Evolutionary conservation across 2,888 invertebrate genomes (phyloP).

Genomic region (Drosophila macrothrix): DNA sequence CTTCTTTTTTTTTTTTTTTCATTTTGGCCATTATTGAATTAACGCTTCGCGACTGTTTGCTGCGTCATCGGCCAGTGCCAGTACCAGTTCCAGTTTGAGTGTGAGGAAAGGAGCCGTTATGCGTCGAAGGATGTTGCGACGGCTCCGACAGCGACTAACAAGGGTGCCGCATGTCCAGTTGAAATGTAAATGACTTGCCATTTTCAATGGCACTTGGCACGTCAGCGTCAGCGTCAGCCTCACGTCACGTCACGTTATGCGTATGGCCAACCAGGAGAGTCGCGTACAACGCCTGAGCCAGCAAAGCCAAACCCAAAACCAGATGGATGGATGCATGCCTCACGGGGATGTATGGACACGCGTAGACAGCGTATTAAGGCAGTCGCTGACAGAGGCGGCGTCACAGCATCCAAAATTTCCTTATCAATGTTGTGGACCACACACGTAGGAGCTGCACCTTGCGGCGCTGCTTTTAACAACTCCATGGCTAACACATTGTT

Average conservation of each 20-base stretch:
- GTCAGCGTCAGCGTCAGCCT: slow-evolving; percentile 35
- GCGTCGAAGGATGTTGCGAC: slow-evolving; percentile 76
- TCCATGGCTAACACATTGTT: slow-evolving; percentile 73
- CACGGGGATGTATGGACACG: slow-evolving; percentile 26
- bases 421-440: slow-evolving; percentile 71
- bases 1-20: slow-evolving; percentile 26
- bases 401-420: slow-evolving; percentile 58
- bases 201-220: slow-evolving; percentile 78
- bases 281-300: slow-evolving; percentile 1
- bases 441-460: slow-evolving; percentile 64
- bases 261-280: slow-evolving; percentile 62
- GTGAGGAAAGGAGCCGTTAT: slow-evolving; percentile 62
- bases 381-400: slow-evolving; percentile 8
- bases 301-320: slow-evolving; percentile 15
- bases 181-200: slow-evolving; percentile 80
- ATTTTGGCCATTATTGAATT: slow-evolving; percentile 77
- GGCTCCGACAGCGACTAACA: slow-evolving; percentile 69
- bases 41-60: slow-evolving; percentile 64
- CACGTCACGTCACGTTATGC: slow-evolving; percentile 72
- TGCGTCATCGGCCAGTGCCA: slow-evolving; percentile 59
- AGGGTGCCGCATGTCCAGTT: slow-evolving; percentile 80
- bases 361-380: slow-evolving; percentile 8
- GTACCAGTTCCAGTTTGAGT: slow-evolving; percentile 27
- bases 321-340: slow-evolving; percentile 33
- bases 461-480: slow-evolving; percentile 79